Evolutionary conservation across 2,797 vertebrate species (phyloP), one percentile per base, ranked within the genome.

Genomic region (Sciurus vulgaris): DNA sequence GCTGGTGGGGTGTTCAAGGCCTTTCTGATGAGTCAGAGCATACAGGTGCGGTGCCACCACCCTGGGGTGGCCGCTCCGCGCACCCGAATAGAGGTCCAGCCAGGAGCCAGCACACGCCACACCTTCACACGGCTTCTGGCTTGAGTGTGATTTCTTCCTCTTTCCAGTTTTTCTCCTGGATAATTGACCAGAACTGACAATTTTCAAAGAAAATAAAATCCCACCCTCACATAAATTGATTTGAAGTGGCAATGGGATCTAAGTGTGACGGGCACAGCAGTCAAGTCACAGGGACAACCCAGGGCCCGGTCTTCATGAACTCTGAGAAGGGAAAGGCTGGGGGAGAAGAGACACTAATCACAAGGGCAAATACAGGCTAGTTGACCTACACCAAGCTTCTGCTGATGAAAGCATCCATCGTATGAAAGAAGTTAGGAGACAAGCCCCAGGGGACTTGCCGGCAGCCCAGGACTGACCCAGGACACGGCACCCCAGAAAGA

Each of bases 201-300:
- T 94, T 89, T 86, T 69, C 26, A 22, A 91, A 73, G 22, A 83
- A 77, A 79, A 59, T 8, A 92, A 92, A 89, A 26, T 33, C 26
- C 70, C 54, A 49, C 26, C 4, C 61, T 41, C 20, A 72, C 1
- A 38, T 38, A 88, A 91, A 79, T 74, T 33, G 59, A 2, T 72
- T 81, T 20, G 10, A 89, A 77, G 28, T 77, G 24, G 24, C 56
- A 10, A 8, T 93, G 26, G n/a, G 20, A 78, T 89, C 17, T 74
- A 89, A 89, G 44, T 67, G 3, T 59, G 35, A 73, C 33, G 86
- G 5, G 12, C 63, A 49, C 83, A 69, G 35, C 5, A 49, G 41
- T 74, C 30, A 76, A 70, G 59, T 56, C 65, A 63, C 12, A 65
- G 33, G 73, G 41, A 51, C 69, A 61, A 54, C 7, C 14, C 30